Percentiles rank a stretch among this genome's conserved stretches.
These are phyloP conservation scores for Schizopygopsis pylzovi DNA, from an alignment of 2,797 vertebrate genomes.

Conservation along the genomic window DNA sequence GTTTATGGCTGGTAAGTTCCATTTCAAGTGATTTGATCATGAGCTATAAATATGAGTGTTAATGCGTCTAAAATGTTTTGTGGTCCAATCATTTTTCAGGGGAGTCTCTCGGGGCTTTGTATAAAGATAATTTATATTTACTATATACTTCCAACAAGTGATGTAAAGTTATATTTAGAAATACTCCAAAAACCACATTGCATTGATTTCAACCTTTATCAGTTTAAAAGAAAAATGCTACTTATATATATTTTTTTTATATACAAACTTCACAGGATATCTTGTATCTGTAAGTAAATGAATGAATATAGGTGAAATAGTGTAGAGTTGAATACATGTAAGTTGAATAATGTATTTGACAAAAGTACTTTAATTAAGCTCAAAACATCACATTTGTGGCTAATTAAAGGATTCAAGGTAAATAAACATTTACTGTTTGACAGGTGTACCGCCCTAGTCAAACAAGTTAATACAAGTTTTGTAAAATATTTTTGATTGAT, in stretches of 20 bases:
- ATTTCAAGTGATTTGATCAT: not conserved
- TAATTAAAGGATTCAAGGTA: not conserved
- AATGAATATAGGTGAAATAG: not conserved
- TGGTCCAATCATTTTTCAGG: not conserved
- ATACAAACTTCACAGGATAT: not conserved
- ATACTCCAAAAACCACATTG: not conserved
- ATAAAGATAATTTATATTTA: constrained; percentile 60
- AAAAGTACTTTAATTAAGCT: not conserved
- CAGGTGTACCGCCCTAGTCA: no score
- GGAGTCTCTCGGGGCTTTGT: constrained; percentile 33
- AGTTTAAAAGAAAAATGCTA: not conserved
- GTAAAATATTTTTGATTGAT: not conserved
- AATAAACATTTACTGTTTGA: no score
- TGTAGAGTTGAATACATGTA: not conserved
- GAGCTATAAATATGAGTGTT: not conserved
- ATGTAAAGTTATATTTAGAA: not conserved
- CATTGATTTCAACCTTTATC: not conserved
- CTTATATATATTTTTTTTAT: no score
- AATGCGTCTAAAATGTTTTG: not conserved
- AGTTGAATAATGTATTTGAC: not conserved
- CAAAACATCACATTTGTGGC: not conserved
- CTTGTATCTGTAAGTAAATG: not conserved
- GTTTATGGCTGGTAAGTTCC: not conserved
- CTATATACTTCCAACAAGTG: constrained; percentile 6
- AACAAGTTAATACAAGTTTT: no score